Base-by-base conservation (phyloP, 2,113 vertebrate species). In the Cichladusa arquata region DNA sequence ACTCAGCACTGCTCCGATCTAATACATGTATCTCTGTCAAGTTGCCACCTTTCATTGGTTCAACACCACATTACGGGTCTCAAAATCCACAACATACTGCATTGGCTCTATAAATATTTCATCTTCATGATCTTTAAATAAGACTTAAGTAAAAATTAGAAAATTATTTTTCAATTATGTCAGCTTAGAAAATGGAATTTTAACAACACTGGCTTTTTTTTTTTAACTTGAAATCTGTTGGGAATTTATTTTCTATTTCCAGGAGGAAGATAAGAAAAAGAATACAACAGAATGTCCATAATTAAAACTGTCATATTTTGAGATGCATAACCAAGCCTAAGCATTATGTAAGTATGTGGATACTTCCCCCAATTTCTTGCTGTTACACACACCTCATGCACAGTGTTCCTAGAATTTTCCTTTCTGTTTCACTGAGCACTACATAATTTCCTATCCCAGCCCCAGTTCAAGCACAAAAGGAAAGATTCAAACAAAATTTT, bases 81-180 rank as follows among this genome's bases (percentile, higher is more conserved):
- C 60, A 53, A 95, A 93, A 92, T 73, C 34, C 23, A 67, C 47
- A 92, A 53, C 25, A 29, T 47, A 33, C 33, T 42, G 29, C 24
- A 26, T 25, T 87, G 42, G n/a, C 14, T 51, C 20, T 29, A 57
- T 45, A 87, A 81, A 84, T 78, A 88, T 56, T 95, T 71, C 42
- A 71, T 28, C 34, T 60, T 81, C 42, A 26, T 34, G 7, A 47
- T 33, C 25, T 81, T 92, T 70, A 91, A 66, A 19, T 53, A 61
- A 76, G 36, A 53, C 28, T 69, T 44, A 19, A 34, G 36, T 51
- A 67, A 91, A 88, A 84, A 74, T 48, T 65, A 53, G 28, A 88
- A 72, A 65, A 11, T n/a, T 58, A 2, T 60, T 56, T 67, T 84
- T 92, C 34, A 83, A 22, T 71, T 71, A 60, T 56, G 15, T 64